phyloP scores from a whole-genome alignment of 2,888 invertebrate species.

The Agrochola lota region DNA sequence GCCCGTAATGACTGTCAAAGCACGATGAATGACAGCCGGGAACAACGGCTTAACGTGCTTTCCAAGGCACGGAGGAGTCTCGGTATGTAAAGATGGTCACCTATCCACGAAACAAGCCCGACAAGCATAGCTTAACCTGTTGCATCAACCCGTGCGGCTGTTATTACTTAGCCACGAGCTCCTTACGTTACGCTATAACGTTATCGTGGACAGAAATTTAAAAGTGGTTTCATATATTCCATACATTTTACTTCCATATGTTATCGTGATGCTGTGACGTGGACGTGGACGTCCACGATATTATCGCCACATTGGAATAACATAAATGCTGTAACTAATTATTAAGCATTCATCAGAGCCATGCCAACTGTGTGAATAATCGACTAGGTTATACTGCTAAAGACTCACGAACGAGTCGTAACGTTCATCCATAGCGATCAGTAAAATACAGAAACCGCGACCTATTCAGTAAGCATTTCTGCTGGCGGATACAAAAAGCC shows the following conservation, averaged over 20 bases:
- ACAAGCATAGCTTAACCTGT: no score
- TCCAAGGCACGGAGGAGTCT: no score
- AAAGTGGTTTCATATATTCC: not conserved
- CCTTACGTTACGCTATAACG: not conserved
- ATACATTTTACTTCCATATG: not conserved
- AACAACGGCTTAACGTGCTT: no score
- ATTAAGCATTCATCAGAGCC: not conserved
- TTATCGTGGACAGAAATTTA: not conserved
- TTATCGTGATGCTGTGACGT: not conserved
- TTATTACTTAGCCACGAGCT: no score
- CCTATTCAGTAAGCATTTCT: slow-evolving; percentile 65
- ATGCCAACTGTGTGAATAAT: not conserved
- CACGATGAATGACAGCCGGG: no score
- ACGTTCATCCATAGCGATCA: not conserved
- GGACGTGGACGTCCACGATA: not conserved
- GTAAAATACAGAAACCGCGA: slow-evolving; percentile 32
- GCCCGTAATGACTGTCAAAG: no score
- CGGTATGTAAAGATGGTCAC: no score
- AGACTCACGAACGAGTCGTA: not conserved
- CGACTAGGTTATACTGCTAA: not conserved
- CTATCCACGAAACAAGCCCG: no score
- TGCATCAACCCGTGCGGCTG: no score
- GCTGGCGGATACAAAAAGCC: slow-evolving; percentile 66
- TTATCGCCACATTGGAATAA: not conserved
- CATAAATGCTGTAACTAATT: not conserved